Conservation (phyloP, 1,140 invertebrate species). For the Scaptomyza hsui region DNA sequence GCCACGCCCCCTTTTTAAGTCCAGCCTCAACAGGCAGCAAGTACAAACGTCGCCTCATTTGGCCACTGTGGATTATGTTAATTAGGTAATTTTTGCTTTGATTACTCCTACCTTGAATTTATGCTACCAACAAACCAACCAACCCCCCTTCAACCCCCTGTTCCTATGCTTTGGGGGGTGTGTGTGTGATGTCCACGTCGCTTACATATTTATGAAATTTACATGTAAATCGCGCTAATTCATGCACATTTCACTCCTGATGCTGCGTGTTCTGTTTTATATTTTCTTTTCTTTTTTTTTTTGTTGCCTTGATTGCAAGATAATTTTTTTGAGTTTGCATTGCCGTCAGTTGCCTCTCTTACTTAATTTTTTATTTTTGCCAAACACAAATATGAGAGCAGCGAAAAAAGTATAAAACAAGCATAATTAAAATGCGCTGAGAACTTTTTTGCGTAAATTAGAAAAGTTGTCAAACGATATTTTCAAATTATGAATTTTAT, state of each 20-base stretch:
- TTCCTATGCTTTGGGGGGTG: not conserved
- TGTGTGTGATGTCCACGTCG: constrained; percentile 29
- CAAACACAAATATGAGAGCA: constrained; percentile 2
- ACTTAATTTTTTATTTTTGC: not conserved
- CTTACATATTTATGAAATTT: constrained; percentile 81
- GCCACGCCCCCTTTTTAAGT: constrained; percentile 1
- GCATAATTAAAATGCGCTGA: constrained; percentile 30
- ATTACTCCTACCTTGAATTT: constrained; percentile 76
- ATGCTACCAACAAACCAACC: constrained; percentile 25
- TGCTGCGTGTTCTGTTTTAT: constrained; percentile 13
- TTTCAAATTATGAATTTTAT: constrained; percentile 32
- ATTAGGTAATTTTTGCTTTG: constrained; percentile 83
- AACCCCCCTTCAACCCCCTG: not conserved
- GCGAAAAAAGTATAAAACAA: constrained; percentile 12
- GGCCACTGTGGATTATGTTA: constrained; percentile 82
- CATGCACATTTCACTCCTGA: constrained; percentile 59
- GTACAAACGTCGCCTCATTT: constrained; percentile 65
- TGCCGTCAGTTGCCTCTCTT: not conserved
- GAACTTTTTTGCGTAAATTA: constrained; percentile 41
- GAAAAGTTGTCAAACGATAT: constrained; percentile 39
- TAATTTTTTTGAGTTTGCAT: constrained; percentile 41
- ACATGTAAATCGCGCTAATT: constrained; percentile 78
- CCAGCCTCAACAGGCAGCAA: constrained; percentile 7
- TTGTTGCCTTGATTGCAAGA: constrained; percentile 45
- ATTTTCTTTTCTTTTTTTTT: constrained; percentile 52